These are phyloP conservation scores for Cheilosia scutellata DNA, from an alignment of 2,888 invertebrate genomes.

Conservation along the genomic window DNA sequence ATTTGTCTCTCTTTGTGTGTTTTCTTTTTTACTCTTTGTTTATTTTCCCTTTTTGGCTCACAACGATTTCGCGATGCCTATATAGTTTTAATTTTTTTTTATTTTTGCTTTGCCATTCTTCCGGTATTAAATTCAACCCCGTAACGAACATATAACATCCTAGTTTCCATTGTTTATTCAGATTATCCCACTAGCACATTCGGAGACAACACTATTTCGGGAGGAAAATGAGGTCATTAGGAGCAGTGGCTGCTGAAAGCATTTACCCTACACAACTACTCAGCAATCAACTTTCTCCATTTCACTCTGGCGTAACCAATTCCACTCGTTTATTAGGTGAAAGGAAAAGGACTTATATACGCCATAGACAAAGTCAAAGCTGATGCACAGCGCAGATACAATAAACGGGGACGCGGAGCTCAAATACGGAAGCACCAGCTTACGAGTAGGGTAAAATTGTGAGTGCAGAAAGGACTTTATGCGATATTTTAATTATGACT, in stretches of 20 bases:
- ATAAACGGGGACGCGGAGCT: conserved; percentile 3
- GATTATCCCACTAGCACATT: conserved; percentile 68
- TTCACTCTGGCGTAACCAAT: conserved; percentile 51
- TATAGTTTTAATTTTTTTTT: conserved; percentile 36
- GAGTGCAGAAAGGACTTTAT: conserved; percentile 37
- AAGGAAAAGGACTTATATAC: conserved; percentile 44
- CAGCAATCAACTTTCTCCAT: conserved; percentile 67
- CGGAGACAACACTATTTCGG: conserved; percentile 62
- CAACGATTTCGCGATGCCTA: conserved; percentile 50
- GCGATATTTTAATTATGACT: conserved; percentile 71
- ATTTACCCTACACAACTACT: conserved; percentile 66
- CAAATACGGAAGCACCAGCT: conserved; percentile 28
- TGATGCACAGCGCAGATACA: conserved; percentile 20
- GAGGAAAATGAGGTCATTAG: conserved; percentile 73
- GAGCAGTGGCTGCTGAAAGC: conserved; percentile 71
- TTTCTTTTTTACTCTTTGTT: conserved; percentile 17
- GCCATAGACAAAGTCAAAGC: conserved; percentile 19
- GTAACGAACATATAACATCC: conserved; percentile 71
- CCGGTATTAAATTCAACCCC: conserved; percentile 71
- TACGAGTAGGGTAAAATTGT: conserved; percentile 25
- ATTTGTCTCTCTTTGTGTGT: not conserved
- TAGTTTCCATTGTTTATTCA: conserved; percentile 70
- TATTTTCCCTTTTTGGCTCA: conserved; percentile 20
- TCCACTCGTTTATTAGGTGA: conserved; percentile 64
- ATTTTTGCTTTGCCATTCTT: conserved; percentile 39